Conservation (phyloP, 2,888 invertebrate species). For the Drosophila limbata region DNA sequence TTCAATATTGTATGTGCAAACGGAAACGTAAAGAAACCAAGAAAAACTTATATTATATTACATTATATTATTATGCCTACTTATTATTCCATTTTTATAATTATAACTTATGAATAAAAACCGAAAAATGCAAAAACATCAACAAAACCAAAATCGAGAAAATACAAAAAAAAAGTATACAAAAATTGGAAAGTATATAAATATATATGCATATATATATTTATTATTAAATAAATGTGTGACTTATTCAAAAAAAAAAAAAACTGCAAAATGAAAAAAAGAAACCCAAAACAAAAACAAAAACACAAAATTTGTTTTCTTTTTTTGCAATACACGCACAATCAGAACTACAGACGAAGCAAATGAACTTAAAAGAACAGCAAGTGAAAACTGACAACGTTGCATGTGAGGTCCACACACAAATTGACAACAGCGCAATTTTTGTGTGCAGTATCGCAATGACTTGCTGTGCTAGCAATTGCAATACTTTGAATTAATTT, state of each 20-base stretch:
- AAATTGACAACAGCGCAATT: slow-evolving; percentile 36
- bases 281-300: slow-evolving; percentile 38
- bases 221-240: slow-evolving; percentile 73
- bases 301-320: slow-evolving; percentile 61
- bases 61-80: slow-evolving; percentile 77
- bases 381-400: slow-evolving; percentile 32
- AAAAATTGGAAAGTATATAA: slow-evolving; percentile 31
- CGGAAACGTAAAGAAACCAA: slow-evolving; percentile 52
- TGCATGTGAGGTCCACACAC: not conserved
- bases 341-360: slow-evolving; percentile 21
- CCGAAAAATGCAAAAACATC: slow-evolving; percentile 50
- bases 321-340: slow-evolving; percentile 49
- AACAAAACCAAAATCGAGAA: slow-evolving; percentile 35
- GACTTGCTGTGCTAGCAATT: slow-evolving; percentile 1
- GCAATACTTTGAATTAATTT: not conserved
- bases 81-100: slow-evolving; percentile 81
- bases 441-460: slow-evolving; percentile 16
- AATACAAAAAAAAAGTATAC: slow-evolving; percentile 30
- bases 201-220: slow-evolving; percentile 59
- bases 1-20: slow-evolving; percentile 72
- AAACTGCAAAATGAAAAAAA: slow-evolving; percentile 54
- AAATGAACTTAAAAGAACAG: slow-evolving; percentile 2
- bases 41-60: slow-evolving; percentile 72
- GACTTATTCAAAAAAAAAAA: slow-evolving; percentile 69
- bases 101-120: slow-evolving; percentile 73